Percentiles rank a stretch among this genome's conserved stretches.
phyloP scores from a whole-genome alignment of 1,140 invertebrate species.

The Heterodera schachtii region DNA sequence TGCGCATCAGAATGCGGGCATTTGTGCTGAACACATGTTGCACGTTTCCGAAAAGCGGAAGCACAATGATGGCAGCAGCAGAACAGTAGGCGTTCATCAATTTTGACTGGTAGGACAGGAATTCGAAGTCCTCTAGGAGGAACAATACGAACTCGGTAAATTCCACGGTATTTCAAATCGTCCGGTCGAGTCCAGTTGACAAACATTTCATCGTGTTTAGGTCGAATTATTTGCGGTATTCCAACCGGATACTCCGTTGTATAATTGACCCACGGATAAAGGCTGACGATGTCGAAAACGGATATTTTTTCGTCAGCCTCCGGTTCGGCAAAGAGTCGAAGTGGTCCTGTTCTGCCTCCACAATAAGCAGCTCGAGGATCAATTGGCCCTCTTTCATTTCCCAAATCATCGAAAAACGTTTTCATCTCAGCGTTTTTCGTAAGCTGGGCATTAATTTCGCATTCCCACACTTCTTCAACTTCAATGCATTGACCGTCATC shows the following conservation, averaged over 20 bases:
- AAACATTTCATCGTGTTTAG: background rate
- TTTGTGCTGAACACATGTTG: background rate
- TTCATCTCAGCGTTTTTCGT: no score
- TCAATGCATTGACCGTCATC: no score
- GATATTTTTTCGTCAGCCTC: background rate
- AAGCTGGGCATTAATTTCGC: no score
- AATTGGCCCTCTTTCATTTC: no score
- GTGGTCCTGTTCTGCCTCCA: no score
- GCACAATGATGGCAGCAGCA: background rate
- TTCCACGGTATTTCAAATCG: background rate
- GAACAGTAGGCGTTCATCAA: background rate
- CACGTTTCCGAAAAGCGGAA: background rate
- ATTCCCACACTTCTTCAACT: no score
- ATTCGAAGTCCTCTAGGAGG: slow-evolving; percentile 1
- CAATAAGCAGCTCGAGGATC: no score
- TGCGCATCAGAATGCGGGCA: background rate
- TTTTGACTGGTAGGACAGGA: background rate
- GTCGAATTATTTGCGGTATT: background rate
- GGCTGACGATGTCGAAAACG: background rate
- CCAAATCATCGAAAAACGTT: no score
- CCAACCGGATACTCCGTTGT: background rate
- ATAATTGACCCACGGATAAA: slow-evolving; percentile 1
- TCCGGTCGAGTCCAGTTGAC: background rate
- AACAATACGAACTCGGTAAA: background rate
- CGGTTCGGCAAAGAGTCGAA: no score